Conservation (phyloP, 2,888 invertebrate genomes). For the Pseudolycoriella hygida region DNA sequence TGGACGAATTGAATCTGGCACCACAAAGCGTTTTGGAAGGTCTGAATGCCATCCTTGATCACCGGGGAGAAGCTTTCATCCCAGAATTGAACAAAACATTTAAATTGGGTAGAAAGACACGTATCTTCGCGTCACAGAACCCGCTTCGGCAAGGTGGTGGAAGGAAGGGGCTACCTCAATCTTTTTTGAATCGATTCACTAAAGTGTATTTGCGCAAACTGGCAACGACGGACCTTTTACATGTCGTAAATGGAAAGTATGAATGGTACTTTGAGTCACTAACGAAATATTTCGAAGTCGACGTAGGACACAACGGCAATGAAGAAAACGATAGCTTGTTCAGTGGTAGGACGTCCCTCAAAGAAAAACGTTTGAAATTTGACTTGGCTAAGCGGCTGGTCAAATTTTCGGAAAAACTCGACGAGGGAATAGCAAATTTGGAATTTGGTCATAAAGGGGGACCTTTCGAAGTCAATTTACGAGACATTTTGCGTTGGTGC, state of each 20-base stretch:
- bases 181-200: conserved; percentile 93
- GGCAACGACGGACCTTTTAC: conserved; percentile 42
- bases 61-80: conserved; percentile 87
- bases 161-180: conserved; percentile 85
- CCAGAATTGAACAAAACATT: conserved; percentile 87
- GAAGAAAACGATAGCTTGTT: conserved; percentile 8
- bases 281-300: conserved; percentile 11
- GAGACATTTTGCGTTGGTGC: conserved; percentile 90
- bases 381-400: conserved; percentile 54
- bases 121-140: conserved; percentile 96
- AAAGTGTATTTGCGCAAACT: conserved; percentile 59
- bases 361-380: conserved; percentile 20
- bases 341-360: neutral
- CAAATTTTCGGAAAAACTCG: conserved; percentile 53
- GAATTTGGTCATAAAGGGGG: conserved; percentile 69
- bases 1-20: conserved; percentile 96
- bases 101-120: conserved; percentile 53
- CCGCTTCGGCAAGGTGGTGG: conserved; percentile 92
- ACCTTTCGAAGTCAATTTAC: conserved; percentile 94
- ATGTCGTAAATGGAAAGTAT: conserved; percentile 24
- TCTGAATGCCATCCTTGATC: conserved; percentile 95
- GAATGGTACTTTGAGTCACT: conserved; percentile 17
- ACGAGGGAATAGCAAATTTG: conserved; percentile 41
- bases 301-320: conserved; percentile 7
- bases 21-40: conserved; percentile 98